A percentile compares a stretch with the other conserved stretches of the same genome.
phyloP scores from a whole-genome alignment of 2,888 invertebrate genomes.

The Cheilosia urbana region DNA sequence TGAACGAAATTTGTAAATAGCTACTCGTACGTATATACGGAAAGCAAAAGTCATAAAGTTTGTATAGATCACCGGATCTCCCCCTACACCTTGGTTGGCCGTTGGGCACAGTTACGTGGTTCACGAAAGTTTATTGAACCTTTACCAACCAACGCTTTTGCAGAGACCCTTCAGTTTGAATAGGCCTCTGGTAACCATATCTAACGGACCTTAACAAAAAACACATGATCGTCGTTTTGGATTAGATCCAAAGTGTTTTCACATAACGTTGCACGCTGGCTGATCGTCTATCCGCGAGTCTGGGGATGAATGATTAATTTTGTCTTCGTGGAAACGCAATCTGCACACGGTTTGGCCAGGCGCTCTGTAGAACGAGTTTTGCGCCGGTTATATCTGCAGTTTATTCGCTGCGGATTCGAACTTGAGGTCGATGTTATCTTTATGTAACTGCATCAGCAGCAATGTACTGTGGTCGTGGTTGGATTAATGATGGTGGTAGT shows the following conservation, averaged over 20 bases:
- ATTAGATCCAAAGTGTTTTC: slow-evolving; percentile 30
- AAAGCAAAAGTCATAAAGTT: slow-evolving; percentile 46
- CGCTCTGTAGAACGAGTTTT: slow-evolving; percentile 55
- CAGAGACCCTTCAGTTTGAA: slow-evolving; percentile 32
- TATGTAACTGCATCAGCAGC: slow-evolving; percentile 62
- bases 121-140: slow-evolving; percentile 57
- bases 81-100: slow-evolving; percentile 1
- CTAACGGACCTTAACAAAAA: slow-evolving; percentile 32
- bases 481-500: slow-evolving; percentile 12
- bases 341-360: slow-evolving; percentile 28
- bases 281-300: not conserved
- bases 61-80: slow-evolving; percentile 20
- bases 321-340: slow-evolving; percentile 59
- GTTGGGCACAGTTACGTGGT: slow-evolving; percentile 51
- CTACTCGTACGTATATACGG: slow-evolving; percentile 7
- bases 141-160: not conserved
- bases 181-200: slow-evolving; percentile 24
- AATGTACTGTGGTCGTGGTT: slow-evolving; percentile 19
- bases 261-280: slow-evolving; percentile 41
- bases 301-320: slow-evolving; percentile 27
- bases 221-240: slow-evolving; percentile 22
- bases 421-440: slow-evolving; percentile 72
- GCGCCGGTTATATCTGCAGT: slow-evolving; percentile 24
- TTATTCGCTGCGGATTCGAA: slow-evolving; percentile 63
- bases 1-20: slow-evolving; percentile 51